phyloP scores from a whole-genome alignment of 2,113 vertebrate species.

The Anoura caudifer region DNA sequence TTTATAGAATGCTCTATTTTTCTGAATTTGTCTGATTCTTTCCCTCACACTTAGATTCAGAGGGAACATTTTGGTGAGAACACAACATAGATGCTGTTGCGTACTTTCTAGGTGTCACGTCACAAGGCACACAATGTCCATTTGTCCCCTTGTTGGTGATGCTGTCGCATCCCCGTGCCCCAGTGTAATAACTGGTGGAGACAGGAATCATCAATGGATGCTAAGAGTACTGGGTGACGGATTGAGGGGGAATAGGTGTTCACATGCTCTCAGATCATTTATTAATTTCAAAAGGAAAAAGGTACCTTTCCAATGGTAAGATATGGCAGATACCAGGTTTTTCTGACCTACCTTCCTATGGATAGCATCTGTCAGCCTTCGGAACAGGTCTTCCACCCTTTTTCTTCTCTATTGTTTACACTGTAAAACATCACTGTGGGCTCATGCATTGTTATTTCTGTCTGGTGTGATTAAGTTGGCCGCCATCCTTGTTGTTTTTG shows the following conservation, averaged over 20 bases:
- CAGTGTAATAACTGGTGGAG: background rate
- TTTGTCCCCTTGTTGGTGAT: background rate
- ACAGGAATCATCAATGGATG: background rate
- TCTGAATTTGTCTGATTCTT: background rate
- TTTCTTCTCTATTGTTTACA: background rate
- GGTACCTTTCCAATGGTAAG: background rate
- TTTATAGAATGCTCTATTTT: background rate
- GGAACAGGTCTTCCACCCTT: background rate
- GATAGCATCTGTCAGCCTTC: background rate
- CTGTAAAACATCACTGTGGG: background rate
- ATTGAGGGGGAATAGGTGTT: background rate
- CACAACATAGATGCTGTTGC: background rate
- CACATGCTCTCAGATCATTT: background rate
- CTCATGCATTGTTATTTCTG: background rate
- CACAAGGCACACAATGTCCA: too few relatives aligned
- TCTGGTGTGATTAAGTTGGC: background rate
- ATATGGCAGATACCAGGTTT: background rate
- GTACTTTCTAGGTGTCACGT: background rate
- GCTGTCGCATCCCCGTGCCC: rapidly evolving
- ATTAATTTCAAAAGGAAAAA: background rate
- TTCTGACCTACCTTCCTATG: background rate
- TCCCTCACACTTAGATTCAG: background rate
- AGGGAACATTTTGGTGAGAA: background rate
- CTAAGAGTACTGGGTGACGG: background rate
- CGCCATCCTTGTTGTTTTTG: background rate